Evolutionary conservation across 2,888 invertebrate species (phyloP).

Genomic region (Drosophila acutilabella): DNA sequence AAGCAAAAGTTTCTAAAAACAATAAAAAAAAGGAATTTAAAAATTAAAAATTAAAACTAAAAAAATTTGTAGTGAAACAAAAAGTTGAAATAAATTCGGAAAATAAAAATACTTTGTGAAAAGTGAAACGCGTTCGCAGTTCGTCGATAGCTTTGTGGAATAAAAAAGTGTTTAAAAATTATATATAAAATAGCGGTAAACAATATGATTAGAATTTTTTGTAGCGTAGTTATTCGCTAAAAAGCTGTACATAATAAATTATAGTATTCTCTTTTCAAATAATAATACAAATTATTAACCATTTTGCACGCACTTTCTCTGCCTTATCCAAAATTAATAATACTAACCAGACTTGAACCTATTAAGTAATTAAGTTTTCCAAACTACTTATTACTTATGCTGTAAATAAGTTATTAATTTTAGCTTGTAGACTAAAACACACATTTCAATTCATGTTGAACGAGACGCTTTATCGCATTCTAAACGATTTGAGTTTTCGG

Average conservation of each 20-base stretch:
- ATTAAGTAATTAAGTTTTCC: constrained; percentile 4
- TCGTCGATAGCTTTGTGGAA: constrained; percentile 33
- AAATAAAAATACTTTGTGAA: constrained; percentile 22
- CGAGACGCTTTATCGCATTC: constrained; percentile 14
- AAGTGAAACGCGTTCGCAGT: constrained; percentile 30
- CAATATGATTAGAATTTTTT: constrained; percentile 10
- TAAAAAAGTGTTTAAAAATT: constrained; percentile 12
- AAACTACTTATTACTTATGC: not conserved
- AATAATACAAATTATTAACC: constrained; percentile 14
- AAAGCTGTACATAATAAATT: constrained; percentile 34
- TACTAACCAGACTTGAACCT: constrained; percentile 14
- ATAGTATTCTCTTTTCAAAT: constrained; percentile 3
- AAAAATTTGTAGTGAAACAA: not conserved
- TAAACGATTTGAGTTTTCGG: constrained; percentile 32
- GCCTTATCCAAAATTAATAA: constrained; percentile 20
- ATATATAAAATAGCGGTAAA: constrained; percentile 36
- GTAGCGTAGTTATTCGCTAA: constrained; percentile 4
- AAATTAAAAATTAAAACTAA: constrained; percentile 4
- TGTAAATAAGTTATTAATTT: constrained; percentile 11
- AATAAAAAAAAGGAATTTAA: constrained; percentile 1
- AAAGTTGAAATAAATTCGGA: constrained; percentile 6
- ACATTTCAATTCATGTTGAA: constrained; percentile 30
- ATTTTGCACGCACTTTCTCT: constrained; percentile 37
- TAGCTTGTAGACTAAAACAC: not conserved
- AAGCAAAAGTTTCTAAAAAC: constrained; percentile 40